Evolutionary conservation across 2,888 invertebrate species (phyloP), one percentile per base, ranked within the genome.

Genomic region (Melieria picta): DNA sequence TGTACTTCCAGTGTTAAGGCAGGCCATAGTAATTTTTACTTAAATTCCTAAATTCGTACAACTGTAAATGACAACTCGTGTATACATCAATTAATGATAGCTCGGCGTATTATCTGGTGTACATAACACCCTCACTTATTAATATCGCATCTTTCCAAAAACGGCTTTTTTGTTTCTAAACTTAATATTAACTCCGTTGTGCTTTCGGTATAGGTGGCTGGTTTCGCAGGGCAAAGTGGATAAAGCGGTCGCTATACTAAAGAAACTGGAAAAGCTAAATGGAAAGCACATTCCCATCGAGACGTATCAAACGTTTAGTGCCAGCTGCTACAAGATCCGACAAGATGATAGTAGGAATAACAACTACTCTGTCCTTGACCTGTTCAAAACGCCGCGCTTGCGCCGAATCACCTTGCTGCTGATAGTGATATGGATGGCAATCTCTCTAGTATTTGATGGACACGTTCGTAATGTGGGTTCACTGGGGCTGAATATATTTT

Each of bases 381-480:
- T 96, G 0, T 94, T 96, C 85, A 91, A 88, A 79, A 94, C 93
- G 0, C 94, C 95, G 0, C 89, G 94, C 0, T 85, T 96, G 11
- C 88, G 95, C 5, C 91, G 90, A 74, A 93, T 93, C 74, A 93
- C 95, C 0, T 87, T 95, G 63, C 88, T 96, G 0, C 89, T 96
- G 42, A 94, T 94, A 77, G 79, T 94, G 4, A 93, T 96, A 77
- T 96, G 96, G 95, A 94, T 95, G 93, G 91, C 93, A n/a, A 93
- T 95, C 71, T 94, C 95, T 0, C 82, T 96, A 81, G 94, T 94
- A 1, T 95, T 95, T 84, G 95, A 96, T 81, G 95, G 95, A 0
- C 96, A 96, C 82, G 95, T 95, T 13, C 89, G 96, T 80, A 96
- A 95, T 82, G 95, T 96, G 0, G 93, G 94, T 0, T 93, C 94